Conservation (phyloP, 2,888 invertebrate species). For the Allolobophora icterica region DNA sequence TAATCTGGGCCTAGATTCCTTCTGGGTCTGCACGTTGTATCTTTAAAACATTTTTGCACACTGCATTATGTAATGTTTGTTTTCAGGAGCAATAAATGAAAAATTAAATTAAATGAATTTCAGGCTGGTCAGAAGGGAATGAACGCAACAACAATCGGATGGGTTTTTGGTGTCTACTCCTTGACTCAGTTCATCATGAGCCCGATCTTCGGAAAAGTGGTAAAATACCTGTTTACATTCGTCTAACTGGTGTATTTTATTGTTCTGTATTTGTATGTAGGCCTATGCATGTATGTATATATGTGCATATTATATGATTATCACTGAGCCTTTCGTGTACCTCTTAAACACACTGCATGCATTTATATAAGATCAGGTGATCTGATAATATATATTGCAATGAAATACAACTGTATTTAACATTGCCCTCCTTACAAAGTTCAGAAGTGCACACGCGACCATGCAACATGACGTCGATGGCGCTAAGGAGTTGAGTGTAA, state of each 20-base stretch:
- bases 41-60: no score
- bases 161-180: constrained; percentile 86
- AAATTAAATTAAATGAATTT: no score
- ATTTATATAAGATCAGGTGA: no score
- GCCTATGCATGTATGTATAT: constrained; percentile 31
- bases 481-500: background rate
- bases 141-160: constrained; percentile 80
- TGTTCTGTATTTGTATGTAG: background rate
- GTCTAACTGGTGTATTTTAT: background rate
- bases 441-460: constrained; percentile 15
- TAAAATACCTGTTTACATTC: constrained; percentile 52
- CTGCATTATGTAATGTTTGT: no score
- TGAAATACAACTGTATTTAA: no score
- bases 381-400: no score
- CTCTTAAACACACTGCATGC: no score
- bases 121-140: constrained; percentile 84
- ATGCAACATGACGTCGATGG: background rate
- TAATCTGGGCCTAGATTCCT: no score
- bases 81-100: no score
- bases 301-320: background rate
- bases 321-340: no score
- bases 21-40: no score
- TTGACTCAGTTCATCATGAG: constrained; percentile 82
- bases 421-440: no score
- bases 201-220: constrained; percentile 81